Evolutionary conservation across 2,113 vertebrate species (phyloP).

Genomic region (Eclectus roratus): DNA sequence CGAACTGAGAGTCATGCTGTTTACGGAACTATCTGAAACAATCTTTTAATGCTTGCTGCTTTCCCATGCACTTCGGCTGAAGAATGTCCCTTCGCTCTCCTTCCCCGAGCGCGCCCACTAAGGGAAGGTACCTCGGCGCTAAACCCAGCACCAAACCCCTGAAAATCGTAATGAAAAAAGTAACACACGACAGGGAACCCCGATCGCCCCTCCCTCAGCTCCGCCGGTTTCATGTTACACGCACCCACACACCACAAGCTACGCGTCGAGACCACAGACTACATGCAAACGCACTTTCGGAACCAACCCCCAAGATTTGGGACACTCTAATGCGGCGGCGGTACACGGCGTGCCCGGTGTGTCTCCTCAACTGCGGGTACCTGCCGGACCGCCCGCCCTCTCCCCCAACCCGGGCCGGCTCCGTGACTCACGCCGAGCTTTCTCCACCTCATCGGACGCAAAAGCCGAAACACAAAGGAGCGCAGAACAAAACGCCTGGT

Average conservation of each 20-base stretch:
- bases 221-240: rapidly evolving
- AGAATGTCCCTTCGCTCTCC: rapidly evolving
- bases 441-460: background rate
- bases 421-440: background rate
- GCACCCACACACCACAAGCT: rapidly evolving
- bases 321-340: background rate
- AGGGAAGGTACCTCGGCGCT: background rate
- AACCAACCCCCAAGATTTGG: background rate
- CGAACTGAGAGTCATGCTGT: rapidly evolving
- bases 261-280: rapidly evolving
- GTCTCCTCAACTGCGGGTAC: background rate
- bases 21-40: rapidly evolving
- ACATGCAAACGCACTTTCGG: background rate
- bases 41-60: background rate
- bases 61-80: rapidly evolving
- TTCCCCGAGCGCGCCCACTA: rapidly evolving
- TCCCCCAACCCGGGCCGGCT: background rate
- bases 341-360: background rate
- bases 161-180: rapidly evolving
- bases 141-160: rapidly evolving
- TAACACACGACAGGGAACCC: rapidly evolving
- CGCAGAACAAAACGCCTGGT: background rate
- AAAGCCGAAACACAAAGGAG: background rate
- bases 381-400: background rate
- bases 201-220: rapidly evolving